Base-by-base conservation (phyloP, 92 coral and sea anemone genomes). In the Porites lobata region DNA sequence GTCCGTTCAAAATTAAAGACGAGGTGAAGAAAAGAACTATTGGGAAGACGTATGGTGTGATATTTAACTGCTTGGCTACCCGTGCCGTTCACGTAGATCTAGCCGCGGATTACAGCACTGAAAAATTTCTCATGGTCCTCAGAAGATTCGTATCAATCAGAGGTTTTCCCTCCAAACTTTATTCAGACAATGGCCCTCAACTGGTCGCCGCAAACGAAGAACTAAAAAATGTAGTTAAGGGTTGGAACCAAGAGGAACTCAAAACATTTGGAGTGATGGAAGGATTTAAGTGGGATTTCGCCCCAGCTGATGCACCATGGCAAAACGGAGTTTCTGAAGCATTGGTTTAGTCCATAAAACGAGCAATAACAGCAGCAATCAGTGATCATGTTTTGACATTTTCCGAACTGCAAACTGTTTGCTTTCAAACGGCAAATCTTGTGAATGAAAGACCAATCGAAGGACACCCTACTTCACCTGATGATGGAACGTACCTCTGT, bases 251-350 rank as follows among this genome's bases (percentile, higher is more conserved):
- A 11, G 83, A 86, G 85, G 32, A 26, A 26, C 87, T 90, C 18
- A 61, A 58, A 18, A 90, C 72, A 68, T 93, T 78, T 77, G 93
- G 92, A 74, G 94, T 83, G 63, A 75, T 57, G 59, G 87, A 88
- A 58, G 86, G 91, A 53, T 61, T 93, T 24, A 50, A 87, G 62
- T 93, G 92, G 96, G 77, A 82, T 18, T 90, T 26, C 2, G 32
- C 32, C 2, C 88, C 83, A 71, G 89, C 94, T 12, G 92, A 94
- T 47, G 93, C 92, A 50, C 94, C 92, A 6, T 94, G 92, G 92
- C 84, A 87, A 65, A 91, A 91, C 86, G 91, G 96, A 26, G 68
- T 78, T 21, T 77, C 90, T 7, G 94, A 93, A 83, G 79, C 91
- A 13, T 73, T 92, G 52, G 82, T 92, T 13, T 85, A 90, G 29